A percentile compares a stretch with the other conserved stretches of the same genome.
Evolutionary conservation across 1,140 invertebrate species (phyloP).

Genomic region (Drosophila chauvacae): DNA sequence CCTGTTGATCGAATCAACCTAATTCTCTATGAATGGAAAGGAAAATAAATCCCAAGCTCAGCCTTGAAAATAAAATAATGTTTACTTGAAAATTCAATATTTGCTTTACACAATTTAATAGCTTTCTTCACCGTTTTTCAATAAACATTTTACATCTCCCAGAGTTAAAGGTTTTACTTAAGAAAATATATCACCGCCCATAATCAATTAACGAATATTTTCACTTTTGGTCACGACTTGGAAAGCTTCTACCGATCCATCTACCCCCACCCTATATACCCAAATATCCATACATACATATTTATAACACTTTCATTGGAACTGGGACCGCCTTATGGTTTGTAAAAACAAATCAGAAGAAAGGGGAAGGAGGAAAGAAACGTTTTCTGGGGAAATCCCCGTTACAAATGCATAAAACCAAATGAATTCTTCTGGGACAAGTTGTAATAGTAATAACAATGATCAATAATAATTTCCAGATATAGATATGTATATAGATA

Average conservation of each 20-base stretch:
- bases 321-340: conserved; percentile 26
- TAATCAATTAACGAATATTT: conserved; percentile 50
- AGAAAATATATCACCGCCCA: conserved; percentile 6
- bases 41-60: not conserved
- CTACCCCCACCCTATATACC: conserved; percentile 7
- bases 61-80: not conserved
- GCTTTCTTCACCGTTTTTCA: not conserved
- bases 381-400: conserved; percentile 31
- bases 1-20: conserved; percentile 31
- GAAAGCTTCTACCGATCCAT: conserved; percentile 34
- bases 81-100: not conserved
- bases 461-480: conserved; percentile 26
- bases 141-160: not conserved
- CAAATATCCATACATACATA: conserved; percentile 50
- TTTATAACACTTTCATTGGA: conserved; percentile 72
- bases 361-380: conserved; percentile 5
- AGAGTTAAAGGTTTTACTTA: conserved; percentile 1
- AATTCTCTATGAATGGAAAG: not conserved
- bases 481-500: conserved; percentile 2
- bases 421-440: conserved; percentile 31
- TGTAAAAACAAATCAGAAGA: conserved; percentile 28
- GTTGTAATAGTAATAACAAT: conserved; percentile 64
- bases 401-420: conserved; percentile 66
- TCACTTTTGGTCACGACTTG: conserved; percentile 71
- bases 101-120: not conserved